These are phyloP conservation scores for Synergus gifuensis DNA, from an alignment of 2,888 invertebrate genomes.

Conservation along the genomic window DNA sequence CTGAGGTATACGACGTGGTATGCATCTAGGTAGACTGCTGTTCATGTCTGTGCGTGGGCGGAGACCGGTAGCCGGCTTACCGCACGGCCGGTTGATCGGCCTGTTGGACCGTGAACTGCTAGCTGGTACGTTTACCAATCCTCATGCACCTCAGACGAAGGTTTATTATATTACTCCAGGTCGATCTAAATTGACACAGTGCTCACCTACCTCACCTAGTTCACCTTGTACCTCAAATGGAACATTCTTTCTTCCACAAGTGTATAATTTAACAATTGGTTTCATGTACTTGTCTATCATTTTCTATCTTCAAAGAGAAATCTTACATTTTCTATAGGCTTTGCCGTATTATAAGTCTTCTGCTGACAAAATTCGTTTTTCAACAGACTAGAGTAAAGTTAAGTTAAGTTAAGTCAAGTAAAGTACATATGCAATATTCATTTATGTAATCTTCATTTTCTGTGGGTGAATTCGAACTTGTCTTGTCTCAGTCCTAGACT, in stretches of 20 bases:
- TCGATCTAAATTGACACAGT: slow-evolving; percentile 65
- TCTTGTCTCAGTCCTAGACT: background rate
- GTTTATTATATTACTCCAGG: slow-evolving; percentile 63
- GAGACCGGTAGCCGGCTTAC: slow-evolving; percentile 73
- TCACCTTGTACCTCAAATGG: slow-evolving; percentile 49
- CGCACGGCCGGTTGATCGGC: slow-evolving; percentile 74
- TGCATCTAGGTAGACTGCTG: slow-evolving; percentile 21
- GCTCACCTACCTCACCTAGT: slow-evolving; percentile 5
- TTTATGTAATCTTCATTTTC: background rate
- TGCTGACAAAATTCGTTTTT: too few relatives aligned
- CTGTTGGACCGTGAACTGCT: slow-evolving; percentile 75
- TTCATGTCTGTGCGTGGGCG: slow-evolving; percentile 69
- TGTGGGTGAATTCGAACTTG: background rate
- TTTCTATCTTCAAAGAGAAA: too few relatives aligned
- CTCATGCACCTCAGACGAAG: slow-evolving; percentile 51
- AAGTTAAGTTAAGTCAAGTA: too few relatives aligned
- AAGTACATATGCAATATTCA: too few relatives aligned
- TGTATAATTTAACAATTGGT: too few relatives aligned
- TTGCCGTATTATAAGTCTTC: too few relatives aligned
- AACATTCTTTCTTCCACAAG: background rate
- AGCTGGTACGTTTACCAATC: slow-evolving; percentile 46
- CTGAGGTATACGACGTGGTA: background rate
- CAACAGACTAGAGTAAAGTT: too few relatives aligned
- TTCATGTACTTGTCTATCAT: too few relatives aligned
- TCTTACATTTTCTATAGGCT: too few relatives aligned